Percentiles rank a stretch among this genome's conserved stretches.
These are phyloP conservation scores for Bothrops jararaca DNA, from an alignment of 2,113 vertebrate species.

Conservation along the genomic window DNA sequence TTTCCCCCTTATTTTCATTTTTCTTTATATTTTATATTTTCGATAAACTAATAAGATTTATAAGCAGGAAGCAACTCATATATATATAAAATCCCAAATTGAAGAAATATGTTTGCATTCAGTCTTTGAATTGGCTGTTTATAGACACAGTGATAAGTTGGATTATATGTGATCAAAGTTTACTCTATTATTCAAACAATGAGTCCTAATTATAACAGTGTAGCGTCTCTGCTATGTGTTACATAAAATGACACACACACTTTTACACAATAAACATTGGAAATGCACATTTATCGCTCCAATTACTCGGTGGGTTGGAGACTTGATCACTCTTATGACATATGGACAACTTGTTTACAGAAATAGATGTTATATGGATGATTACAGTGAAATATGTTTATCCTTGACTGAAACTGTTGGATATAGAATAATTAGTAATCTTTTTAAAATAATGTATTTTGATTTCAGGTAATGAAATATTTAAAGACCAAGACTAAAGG, in stretches of 20 bases:
- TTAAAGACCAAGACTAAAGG: rapidly evolving
- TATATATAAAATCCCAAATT: background rate
- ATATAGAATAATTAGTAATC: background rate
- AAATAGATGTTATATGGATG: background rate
- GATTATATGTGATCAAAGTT: background rate
- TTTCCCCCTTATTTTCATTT: no score
- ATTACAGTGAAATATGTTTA: background rate
- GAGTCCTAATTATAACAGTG: background rate
- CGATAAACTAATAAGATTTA: no score
- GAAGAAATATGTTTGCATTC: background rate
- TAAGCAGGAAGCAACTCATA: background rate
- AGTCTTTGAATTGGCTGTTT: background rate
- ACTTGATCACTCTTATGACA: background rate
- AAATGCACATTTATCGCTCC: background rate
- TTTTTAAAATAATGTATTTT: background rate
- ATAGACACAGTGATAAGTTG: background rate
- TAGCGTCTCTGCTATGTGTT: background rate
- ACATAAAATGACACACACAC: background rate
- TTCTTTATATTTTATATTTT: no score
- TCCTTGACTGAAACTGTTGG: background rate
- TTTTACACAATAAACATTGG: background rate
- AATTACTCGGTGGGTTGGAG: background rate
- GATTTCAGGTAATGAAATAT: background rate
- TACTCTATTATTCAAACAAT: background rate
- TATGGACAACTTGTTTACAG: background rate